These are phyloP conservation scores for Cantharis rufa DNA, from an alignment of 2,888 invertebrate genomes.

Conservation along the genomic window DNA sequence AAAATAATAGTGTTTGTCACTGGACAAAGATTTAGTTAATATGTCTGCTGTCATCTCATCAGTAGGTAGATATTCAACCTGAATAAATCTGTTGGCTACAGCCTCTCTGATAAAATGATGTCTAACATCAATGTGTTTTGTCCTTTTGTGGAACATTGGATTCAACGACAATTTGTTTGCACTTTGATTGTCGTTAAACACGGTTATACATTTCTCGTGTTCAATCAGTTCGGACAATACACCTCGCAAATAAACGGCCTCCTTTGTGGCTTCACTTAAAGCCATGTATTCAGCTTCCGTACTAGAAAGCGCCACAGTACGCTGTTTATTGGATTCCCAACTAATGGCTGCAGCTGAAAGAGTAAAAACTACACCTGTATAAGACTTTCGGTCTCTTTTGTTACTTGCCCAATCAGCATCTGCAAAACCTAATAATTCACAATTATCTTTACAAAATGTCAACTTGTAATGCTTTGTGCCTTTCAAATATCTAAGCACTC, in stretches of 20 bases:
- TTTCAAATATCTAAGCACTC: slow-evolving; percentile 30
- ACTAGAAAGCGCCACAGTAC: slow-evolving; percentile 41
- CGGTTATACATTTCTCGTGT: neutral
- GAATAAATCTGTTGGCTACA: slow-evolving; percentile 8
- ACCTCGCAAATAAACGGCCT: slow-evolving; percentile 26
- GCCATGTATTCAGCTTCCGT: slow-evolving; percentile 43
- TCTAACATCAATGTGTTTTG: slow-evolving; percentile 34
- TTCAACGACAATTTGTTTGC: slow-evolving; percentile 3
- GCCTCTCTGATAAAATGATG: slow-evolving; percentile 31
- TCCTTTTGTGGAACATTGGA: neutral
- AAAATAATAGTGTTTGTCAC: too few species aligned
- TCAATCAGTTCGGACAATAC: neutral
- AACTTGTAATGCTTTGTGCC: slow-evolving; percentile 22
- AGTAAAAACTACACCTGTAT: slow-evolving; percentile 40
- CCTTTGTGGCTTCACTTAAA: slow-evolving; percentile 37
- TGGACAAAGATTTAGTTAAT: neutral
- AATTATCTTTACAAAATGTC: slow-evolving; percentile 17
- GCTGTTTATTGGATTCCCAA: slow-evolving; percentile 41
- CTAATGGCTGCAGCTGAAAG: slow-evolving; percentile 38
- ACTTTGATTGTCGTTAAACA: slow-evolving; percentile 3
- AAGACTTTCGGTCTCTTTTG: slow-evolving; percentile 48
- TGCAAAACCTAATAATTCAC: slow-evolving; percentile 24
- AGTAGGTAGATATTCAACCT: slow-evolving; percentile 26
- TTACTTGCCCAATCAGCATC: slow-evolving; percentile 32
- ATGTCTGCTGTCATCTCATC: slow-evolving; percentile 11